phyloP scores from a whole-genome alignment of 2,888 invertebrate species.

The Fragum fragum region DNA sequence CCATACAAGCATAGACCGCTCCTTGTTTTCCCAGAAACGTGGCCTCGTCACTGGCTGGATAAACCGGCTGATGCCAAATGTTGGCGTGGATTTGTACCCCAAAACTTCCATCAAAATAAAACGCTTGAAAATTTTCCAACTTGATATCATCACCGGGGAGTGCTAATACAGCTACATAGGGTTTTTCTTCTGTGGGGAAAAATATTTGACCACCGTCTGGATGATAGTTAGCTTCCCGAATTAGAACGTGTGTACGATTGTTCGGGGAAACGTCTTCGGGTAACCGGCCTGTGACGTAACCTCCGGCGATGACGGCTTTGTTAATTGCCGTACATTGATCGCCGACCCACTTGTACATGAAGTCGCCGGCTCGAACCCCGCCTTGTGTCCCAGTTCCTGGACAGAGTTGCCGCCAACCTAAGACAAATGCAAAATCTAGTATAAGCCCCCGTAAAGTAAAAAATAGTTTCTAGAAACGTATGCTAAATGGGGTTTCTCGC shows the following conservation, averaged over 20 bases:
- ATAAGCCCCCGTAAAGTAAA: no score
- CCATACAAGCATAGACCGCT: slow-evolving; percentile 70
- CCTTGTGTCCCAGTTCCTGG: slow-evolving; percentile 62
- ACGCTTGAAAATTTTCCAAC: slow-evolving; percentile 67
- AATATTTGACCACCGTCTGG: slow-evolving; percentile 76
- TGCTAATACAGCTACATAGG: slow-evolving; percentile 66
- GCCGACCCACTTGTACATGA: slow-evolving; percentile 67
- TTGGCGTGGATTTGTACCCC: slow-evolving; percentile 73
- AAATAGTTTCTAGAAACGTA: no score
- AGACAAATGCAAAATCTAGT: no score
- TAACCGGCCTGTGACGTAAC: slow-evolving; percentile 66
- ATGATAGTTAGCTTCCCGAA: slow-evolving; percentile 72
- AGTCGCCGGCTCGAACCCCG: slow-evolving; percentile 66
- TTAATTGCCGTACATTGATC: slow-evolving; percentile 66
- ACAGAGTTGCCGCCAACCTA: slow-evolving; percentile 61
- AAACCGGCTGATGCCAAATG: slow-evolving; percentile 73
- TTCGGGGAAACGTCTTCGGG: slow-evolving; percentile 57
- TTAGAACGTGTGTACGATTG: slow-evolving; percentile 68
- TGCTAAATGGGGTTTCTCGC: no score
- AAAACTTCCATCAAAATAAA: slow-evolving; percentile 74
- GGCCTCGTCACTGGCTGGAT: slow-evolving; percentile 67
- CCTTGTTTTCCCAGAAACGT: slow-evolving; percentile 71
- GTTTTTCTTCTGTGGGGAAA: slow-evolving; percentile 62
- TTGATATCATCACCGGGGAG: slow-evolving; percentile 70
- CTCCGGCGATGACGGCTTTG: slow-evolving; percentile 63